These are phyloP conservation scores for Tiliqua scincoides DNA, from an alignment of 2,113 vertebrate species.

Conservation along the genomic window DNA sequence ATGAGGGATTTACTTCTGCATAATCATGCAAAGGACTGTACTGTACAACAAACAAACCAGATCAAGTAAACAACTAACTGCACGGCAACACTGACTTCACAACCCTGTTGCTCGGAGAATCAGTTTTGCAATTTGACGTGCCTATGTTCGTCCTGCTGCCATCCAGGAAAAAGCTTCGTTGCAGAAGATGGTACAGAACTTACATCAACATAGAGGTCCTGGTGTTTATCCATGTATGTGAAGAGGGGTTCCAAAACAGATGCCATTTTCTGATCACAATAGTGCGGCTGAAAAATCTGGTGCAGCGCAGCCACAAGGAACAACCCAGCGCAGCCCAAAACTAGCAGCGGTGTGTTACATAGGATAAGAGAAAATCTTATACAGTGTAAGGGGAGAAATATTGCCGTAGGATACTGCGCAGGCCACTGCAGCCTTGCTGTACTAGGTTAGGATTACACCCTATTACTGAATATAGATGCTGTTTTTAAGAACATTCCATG, in stretches of 20 bases:
- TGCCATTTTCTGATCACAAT: slow-evolving; percentile 74
- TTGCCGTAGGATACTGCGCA: no score
- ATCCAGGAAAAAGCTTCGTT: background rate
- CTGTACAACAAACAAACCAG: no score
- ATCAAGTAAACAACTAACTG: background rate
- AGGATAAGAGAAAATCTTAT: no score
- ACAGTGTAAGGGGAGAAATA: no score
- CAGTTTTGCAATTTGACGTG: background rate
- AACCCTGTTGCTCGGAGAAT: background rate
- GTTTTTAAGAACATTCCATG: background rate
- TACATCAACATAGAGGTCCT: slow-evolving; percentile 92
- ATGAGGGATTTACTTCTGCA: no score
- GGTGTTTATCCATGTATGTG: slow-evolving; percentile 89
- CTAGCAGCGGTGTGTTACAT: no score
- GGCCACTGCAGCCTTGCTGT: no score
- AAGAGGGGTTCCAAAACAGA: slow-evolving; percentile 83
- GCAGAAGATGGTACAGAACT: slow-evolving; percentile 25
- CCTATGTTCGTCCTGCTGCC: background rate
- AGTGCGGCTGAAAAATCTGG: slow-evolving; percentile 1
- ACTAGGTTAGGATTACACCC: no score
- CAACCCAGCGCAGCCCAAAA: no score
- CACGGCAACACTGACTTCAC: background rate
- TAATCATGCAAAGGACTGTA: no score
- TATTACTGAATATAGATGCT: background rate
- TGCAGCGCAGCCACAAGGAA: no score